A percentile compares a stretch with the other conserved stretches of the same genome.
phyloP scores from a whole-genome alignment of 2,888 invertebrate genomes.

The Eupithecia inturbata region DNA sequence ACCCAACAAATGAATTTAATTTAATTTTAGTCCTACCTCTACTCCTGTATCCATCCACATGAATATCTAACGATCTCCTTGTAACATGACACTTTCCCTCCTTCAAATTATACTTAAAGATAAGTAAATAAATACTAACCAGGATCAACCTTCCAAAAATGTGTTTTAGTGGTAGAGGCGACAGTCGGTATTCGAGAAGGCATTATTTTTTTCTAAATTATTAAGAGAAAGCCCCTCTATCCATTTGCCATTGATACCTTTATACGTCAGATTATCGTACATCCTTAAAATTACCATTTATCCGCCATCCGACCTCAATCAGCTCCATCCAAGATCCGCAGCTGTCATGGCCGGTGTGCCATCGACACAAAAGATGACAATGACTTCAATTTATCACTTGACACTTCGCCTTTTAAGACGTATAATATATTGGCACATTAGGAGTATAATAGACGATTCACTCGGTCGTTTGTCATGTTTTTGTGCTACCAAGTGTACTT shows the following conservation, averaged over 20 bases:
- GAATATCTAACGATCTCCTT: too few relatives aligned
- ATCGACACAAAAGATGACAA: conserved; percentile 61
- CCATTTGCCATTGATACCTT: background rate
- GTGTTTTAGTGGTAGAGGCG: background rate
- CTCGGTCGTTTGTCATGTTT: conserved; percentile 75
- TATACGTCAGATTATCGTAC: conserved; percentile 6
- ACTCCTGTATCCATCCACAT: too few relatives aligned
- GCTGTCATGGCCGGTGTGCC: conserved; percentile 55
- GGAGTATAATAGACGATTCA: conserved; percentile 76
- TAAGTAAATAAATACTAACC: background rate
- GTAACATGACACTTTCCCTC: too few relatives aligned
- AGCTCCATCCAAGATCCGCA: conserved; percentile 51
- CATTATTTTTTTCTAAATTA: background rate
- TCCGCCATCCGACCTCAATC: conserved; percentile 47
- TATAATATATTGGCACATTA: conserved; percentile 81
- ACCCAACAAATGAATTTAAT: too few relatives aligned
- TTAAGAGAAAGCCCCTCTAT: background rate
- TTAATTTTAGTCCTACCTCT: too few relatives aligned
- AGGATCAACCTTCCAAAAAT: background rate
- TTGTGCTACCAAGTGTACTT: conserved; percentile 48
- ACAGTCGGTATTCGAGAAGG: background rate
- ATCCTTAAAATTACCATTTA: conserved; percentile 12
- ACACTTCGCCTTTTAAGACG: conserved; percentile 71
- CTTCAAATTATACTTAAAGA: too few relatives aligned
- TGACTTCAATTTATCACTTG: conserved; percentile 70